These are phyloP conservation scores for Muscina levida DNA, from an alignment of 2,888 invertebrate genomes.

Conservation along the genomic window DNA sequence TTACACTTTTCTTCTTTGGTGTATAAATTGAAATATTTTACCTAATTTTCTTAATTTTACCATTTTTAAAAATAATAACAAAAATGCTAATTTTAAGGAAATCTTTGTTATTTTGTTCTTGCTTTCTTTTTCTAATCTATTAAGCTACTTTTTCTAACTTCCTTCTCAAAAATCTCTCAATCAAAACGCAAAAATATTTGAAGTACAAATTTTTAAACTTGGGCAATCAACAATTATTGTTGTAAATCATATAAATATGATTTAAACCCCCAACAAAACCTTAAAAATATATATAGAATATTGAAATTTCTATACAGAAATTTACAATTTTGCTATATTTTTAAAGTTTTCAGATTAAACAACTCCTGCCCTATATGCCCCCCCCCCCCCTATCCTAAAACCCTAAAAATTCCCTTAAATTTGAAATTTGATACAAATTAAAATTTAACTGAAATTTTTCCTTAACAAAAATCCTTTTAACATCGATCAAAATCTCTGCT, in stretches of 20 bases:
- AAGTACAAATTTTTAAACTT: too few species aligned
- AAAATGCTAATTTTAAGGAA: not conserved
- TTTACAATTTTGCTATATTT: not conserved
- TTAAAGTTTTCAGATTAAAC: too few species aligned
- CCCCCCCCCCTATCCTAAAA: too few species aligned
- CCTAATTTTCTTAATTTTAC: not conserved
- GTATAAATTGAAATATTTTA: not conserved
- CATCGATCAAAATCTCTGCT: slow-evolving; percentile 41
- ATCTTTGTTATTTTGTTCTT: not conserved
- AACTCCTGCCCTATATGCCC: too few species aligned
- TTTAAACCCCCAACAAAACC: too few species aligned
- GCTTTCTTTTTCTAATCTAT: too few species aligned
- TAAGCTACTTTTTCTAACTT: too few species aligned
- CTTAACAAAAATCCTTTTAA: not conserved
- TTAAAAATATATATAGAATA: too few species aligned
- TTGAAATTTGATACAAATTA: slow-evolving; percentile 32
- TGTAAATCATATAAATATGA: too few species aligned
- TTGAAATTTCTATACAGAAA: not conserved
- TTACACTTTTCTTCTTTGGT: not conserved
- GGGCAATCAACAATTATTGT: too few species aligned
- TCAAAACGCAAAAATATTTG: too few species aligned
- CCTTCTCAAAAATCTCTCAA: too few species aligned
- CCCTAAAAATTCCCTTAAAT: slow-evolving; percentile 41
- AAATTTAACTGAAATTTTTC: slow-evolving; percentile 42
- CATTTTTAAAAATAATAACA: slow-evolving; percentile 4